A percentile compares a stretch with the other conserved stretches of the same genome.
These are phyloP conservation scores for Chrysopa pallens DNA, from an alignment of 1,140 invertebrate genomes.

Conservation along the genomic window DNA sequence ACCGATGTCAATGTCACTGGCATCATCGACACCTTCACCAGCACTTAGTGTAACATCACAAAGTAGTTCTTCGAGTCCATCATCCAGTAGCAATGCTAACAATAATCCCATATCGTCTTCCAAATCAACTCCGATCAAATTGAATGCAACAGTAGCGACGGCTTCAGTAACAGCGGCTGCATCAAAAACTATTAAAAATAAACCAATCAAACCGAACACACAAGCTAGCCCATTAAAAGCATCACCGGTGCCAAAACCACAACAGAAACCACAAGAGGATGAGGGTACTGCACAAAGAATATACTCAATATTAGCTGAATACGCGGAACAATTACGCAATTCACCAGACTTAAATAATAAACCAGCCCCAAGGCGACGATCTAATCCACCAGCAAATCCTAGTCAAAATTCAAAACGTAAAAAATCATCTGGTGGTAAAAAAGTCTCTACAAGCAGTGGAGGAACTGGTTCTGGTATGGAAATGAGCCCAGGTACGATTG, in stretches of 20 bases:
- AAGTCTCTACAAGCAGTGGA: constrained; percentile 30
- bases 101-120: too few relatives aligned
- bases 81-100: constrained; percentile 5
- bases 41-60: constrained; percentile 39
- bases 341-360: constrained; percentile 65
- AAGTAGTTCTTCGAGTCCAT: constrained; percentile 35
- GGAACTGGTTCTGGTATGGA: constrained; percentile 25
- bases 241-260: constrained; percentile 41
- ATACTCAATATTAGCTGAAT: constrained; percentile 61
- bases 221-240: constrained; percentile 39
- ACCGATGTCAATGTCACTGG: constrained; percentile 26
- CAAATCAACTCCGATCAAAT: too few relatives aligned
- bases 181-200: constrained; percentile 29
- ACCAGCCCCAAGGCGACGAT: constrained; percentile 51
- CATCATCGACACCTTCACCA: constrained; percentile 35
- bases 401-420: constrained; percentile 49
- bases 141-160: constrained; percentile 28
- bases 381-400: constrained; percentile 55
- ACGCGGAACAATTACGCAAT: constrained; percentile 60
- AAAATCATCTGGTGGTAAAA: constrained; percentile 40
- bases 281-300: constrained; percentile 66
- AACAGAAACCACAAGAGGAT: constrained; percentile 63
- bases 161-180: constrained; percentile 23
- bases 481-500: constrained; percentile 33
- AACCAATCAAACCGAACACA: constrained; percentile 32